Base-by-base conservation (phyloP, 1,140 invertebrate genomes). In the Drosophila tropicalis region DNA sequence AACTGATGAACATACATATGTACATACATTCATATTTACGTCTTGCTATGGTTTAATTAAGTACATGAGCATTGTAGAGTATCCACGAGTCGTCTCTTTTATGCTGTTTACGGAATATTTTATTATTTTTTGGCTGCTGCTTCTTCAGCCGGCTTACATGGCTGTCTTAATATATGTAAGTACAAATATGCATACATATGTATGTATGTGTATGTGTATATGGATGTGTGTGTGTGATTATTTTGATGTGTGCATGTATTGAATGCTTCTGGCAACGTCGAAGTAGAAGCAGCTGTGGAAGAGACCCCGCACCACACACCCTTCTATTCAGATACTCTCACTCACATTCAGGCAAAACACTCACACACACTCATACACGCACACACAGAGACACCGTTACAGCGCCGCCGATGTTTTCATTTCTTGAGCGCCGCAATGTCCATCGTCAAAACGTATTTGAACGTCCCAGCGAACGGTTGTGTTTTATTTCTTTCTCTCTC, bases 381-480 rank as follows among this genome's bases (percentile, higher is more conserved):
- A 68, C 56, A 69, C 36, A 39, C 10, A 32, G 9, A n/a, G 41
- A 57, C 62, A 70, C 56, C 51, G 69, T 67, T 72, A 72, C 71
- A 70, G 41, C 68, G 70, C 61, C 70, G 78, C 65, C 63, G 79
- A 34, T 76, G 73, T 72, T 66, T 84, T 76, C 63, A 56, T 79
- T 76, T 64, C 65, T 78, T 70, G 67, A 44, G 66, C 84, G 67
- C 67, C 70, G 77, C 77, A 67, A 47, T 62, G 54, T 57, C 39
- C 22, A 57, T 39, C 62, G 78, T 91, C 71, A 91, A 91, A 90
- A 79, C 79, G 79, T 80, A 78, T 91, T 91, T 76, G 90, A 91
- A 90, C 84, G 81, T 70, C 70, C 32, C 69, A 81, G 74, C 61
- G 90, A 91, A 81, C 89, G 84, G 89, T 89, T 74, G 89, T 84